Evolutionary conservation across 2,888 invertebrate species (phyloP).

Genomic region (Andricus quercusramuli): DNA sequence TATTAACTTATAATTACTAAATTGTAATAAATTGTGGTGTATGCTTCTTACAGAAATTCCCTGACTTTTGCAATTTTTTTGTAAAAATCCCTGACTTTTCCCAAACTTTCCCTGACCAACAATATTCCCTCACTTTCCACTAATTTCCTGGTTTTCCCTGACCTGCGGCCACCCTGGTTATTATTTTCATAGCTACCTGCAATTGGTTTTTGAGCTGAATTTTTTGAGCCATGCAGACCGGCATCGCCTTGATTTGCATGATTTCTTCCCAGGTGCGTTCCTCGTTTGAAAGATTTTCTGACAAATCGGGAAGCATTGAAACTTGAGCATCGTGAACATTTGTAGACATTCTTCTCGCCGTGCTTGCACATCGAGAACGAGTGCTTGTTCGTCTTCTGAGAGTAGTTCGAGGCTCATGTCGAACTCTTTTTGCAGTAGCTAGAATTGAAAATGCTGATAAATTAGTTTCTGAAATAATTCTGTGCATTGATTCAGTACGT

Average conservation of each 20-base stretch:
- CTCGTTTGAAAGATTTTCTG: constrained; percentile 90
- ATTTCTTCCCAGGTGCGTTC: constrained; percentile 92
- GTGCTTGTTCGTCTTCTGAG: constrained; percentile 82
- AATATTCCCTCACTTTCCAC: no score
- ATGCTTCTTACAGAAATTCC: no score
- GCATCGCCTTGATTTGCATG: constrained; percentile 91
- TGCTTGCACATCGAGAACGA: constrained; percentile 80
- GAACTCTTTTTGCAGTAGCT: constrained; percentile 85
- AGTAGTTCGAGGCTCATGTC: constrained; percentile 83
- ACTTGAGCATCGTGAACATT: constrained; percentile 84
- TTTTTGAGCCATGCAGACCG: constrained; percentile 90
- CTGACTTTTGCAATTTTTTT: no score
- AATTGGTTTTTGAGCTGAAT: constrained; percentile 88
- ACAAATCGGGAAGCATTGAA: constrained; percentile 90
- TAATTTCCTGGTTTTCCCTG: no score
- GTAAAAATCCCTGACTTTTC: no score
- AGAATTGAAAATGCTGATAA: constrained; percentile 62
- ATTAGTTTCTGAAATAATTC: constrained; percentile 8
- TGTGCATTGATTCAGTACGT: background rate
- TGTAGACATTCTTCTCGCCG: constrained; percentile 80
- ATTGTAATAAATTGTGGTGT: no score
- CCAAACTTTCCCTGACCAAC: no score
- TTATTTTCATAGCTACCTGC: constrained; percentile 81
- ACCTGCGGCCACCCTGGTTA: no score
- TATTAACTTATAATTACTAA: no score